Conservation (phyloP, 2,888 invertebrate genomes). For the Rhyacophila evoluta region DNA sequence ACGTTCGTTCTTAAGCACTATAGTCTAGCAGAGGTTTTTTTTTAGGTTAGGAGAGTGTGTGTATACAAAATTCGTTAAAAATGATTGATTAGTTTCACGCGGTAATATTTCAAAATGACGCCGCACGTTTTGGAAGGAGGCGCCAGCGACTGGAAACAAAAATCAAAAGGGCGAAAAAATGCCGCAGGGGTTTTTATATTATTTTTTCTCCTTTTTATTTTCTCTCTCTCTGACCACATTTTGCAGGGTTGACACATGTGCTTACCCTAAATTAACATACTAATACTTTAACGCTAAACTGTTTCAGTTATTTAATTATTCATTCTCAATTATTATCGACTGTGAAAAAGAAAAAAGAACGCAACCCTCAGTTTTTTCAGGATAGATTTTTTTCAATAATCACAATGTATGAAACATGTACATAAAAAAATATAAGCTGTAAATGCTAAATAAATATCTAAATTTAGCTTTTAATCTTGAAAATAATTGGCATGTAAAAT, state of each 20-base stretch:
- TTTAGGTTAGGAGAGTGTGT: background rate
- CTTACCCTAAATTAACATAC: too few species aligned
- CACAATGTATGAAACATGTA: too few species aligned
- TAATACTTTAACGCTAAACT: too few species aligned
- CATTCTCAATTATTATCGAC: too few species aligned
- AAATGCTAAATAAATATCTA: too few species aligned
- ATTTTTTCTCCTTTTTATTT: background rate
- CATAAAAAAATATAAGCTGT: too few species aligned
- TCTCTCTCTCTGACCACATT: background rate
- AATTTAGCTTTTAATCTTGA: too few species aligned
- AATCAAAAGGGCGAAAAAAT: conserved; percentile 47
- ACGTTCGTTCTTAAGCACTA: conserved; percentile 3
- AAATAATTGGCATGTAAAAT: too few species aligned
- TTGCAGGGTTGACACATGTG: background rate
- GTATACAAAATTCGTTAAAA: conserved; percentile 49
- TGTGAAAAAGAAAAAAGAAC: too few species aligned
- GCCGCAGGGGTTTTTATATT: conserved; percentile 6
- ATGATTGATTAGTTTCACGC: conserved; percentile 51
- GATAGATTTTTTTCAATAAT: too few species aligned
- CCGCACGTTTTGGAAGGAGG: conserved; percentile 42
- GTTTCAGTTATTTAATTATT: too few species aligned
- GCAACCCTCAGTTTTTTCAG: too few species aligned
- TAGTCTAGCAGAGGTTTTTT: background rate
- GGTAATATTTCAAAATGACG: conserved; percentile 53
- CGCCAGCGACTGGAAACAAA: conserved; percentile 26